phyloP scores from a whole-genome alignment of 2,797 vertebrate species.

The Enteromius unitaeniatus region DNA sequence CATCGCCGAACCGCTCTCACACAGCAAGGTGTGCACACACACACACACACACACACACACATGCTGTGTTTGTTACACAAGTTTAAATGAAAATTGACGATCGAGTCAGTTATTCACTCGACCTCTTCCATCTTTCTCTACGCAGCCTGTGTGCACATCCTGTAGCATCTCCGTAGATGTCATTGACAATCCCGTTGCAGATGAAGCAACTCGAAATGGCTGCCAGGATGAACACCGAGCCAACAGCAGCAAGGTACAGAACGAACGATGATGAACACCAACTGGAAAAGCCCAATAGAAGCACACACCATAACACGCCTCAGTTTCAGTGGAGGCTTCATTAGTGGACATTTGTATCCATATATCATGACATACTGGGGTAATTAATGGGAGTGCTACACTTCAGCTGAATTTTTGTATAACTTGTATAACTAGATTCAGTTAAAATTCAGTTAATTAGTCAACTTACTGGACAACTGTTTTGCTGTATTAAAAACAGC shows the following conservation, averaged over 20 bases:
- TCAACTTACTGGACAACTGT: background rate
- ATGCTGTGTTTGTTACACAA: background rate
- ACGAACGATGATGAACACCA: background rate
- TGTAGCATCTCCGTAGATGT: slow-evolving; percentile 77
- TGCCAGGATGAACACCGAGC: slow-evolving; percentile 84
- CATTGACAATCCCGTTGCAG: slow-evolving; percentile 75
- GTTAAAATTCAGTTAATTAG: background rate
- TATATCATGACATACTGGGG: no score
- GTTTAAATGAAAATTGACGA: background rate
- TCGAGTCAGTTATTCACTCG: background rate
- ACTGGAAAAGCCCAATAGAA: background rate
- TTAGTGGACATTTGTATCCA: background rate
- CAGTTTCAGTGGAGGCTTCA: background rate
- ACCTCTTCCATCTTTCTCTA: background rate
- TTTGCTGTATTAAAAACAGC: background rate
- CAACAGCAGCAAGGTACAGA: slow-evolving; percentile 82
- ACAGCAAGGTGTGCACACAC: slow-evolving; percentile 53
- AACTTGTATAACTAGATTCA: no score
- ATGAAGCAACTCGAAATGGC: slow-evolving; percentile 83
- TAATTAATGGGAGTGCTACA: background rate
- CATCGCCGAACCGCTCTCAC: slow-evolving; percentile 55
- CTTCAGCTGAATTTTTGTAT: background rate
- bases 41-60: background rate
- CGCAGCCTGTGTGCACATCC: slow-evolving; percentile 81
- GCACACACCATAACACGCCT: background rate